A percentile compares a stretch with the other conserved stretches of the same genome.
phyloP scores from a whole-genome alignment of 1,140 invertebrate genomes.

The Oncopodura yosiiana region DNA sequence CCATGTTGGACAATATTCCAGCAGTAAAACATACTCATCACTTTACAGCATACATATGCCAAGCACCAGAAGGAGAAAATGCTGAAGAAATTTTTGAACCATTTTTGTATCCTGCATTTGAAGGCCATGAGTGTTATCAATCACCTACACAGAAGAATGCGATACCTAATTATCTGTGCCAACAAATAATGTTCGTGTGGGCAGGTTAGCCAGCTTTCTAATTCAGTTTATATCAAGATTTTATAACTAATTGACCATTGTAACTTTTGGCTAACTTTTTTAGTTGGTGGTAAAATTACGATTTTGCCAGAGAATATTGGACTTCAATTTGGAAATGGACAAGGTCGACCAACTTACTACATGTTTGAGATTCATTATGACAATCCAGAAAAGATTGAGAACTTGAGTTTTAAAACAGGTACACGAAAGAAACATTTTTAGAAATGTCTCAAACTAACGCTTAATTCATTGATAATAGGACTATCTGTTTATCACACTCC shows the following conservation, averaged over 20 bases:
- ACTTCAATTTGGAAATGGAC: background rate
- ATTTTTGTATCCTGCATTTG: background rate
- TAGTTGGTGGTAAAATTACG: background rate
- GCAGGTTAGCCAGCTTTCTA: background rate
- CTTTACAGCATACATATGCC: constrained; percentile 16
- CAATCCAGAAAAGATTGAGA: constrained; percentile 5
- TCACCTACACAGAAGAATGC: background rate
- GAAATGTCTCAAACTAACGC: too few relatives aligned
- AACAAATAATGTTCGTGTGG: background rate
- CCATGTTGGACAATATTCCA: background rate
- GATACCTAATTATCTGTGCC: constrained; percentile 3
- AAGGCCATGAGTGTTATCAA: constrained; percentile 5
- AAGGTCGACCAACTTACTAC: background rate
- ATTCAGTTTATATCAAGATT: background rate
- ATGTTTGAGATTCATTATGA: constrained; percentile 24
- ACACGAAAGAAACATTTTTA: too few relatives aligned
- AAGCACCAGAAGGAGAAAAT: constrained; percentile 2
- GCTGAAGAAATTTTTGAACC: constrained; percentile 15
- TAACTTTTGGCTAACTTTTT: background rate
- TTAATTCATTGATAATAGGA: too few relatives aligned
- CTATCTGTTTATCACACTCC: too few relatives aligned
- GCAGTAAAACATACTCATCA: constrained; percentile 18
- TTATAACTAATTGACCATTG: background rate
- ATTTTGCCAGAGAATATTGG: background rate
- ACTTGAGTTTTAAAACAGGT: background rate